Evolutionary conservation across 2,888 invertebrate species (phyloP), one percentile per base, ranked within the genome.

Genomic region (Drosophila seclusa): DNA sequence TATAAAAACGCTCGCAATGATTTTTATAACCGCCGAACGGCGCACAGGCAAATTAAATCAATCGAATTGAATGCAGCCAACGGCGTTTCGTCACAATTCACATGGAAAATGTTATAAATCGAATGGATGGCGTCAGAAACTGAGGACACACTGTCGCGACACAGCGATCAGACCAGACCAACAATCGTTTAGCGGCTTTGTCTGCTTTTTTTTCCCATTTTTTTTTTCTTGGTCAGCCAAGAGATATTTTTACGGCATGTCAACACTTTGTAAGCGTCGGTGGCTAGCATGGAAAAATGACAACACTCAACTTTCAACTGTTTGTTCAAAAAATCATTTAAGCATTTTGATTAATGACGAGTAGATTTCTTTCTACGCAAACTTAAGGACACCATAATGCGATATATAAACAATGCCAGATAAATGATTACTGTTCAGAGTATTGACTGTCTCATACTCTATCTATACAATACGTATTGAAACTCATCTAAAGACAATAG

Each of bases 81-180:
- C 86, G 55, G 38, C 55, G 27, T 13, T 36, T 55, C 55, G 48
- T 78, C 57, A 68, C 57, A 77, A 54, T 89, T 87, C 85, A 79
- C 82, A 89, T 86, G 86, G 83, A 86, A 86, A 89, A 83, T 79
- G 87, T 87, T 74, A 87, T 89, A 87, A 86, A 85, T 79, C 77
- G 82, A 59, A 40, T 61, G 45, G 40, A 38, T 40, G 50, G 59
- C 16, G 68, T 38, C 34, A 49, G 31, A 21, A 32, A 11, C 10
- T 38, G 29, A 36, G 13, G 27, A 11, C 34, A 36, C 42, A 48
- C 70, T 83, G 84, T 73, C 89, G 87, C 87, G 32, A 32, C 32
- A 32, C 89, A 82, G 52, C 52, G 58, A 66, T 69, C 80, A 63
- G 55, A 45, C 70, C 64, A 61, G 80, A 55, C 60, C 50, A 50